Evolutionary conservation across 2,888 invertebrate genomes (phyloP), one percentile per base, ranked within the genome.

Genomic region (Cantharis rufa): DNA sequence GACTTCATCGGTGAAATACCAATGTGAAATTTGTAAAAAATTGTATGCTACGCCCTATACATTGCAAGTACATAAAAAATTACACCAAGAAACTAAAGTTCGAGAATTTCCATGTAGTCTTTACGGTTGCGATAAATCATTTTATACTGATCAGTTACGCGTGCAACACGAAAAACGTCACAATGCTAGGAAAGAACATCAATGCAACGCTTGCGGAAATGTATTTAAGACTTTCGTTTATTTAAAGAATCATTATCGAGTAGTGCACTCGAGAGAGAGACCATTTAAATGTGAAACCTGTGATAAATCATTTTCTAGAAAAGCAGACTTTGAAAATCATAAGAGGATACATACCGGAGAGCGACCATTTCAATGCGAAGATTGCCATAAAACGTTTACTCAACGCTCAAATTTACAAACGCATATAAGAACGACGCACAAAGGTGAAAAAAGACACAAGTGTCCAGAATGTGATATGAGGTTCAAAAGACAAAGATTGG

Each of bases 11-110:
- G n/a, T n/a, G n/a, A n/a, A n/a, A n/a, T n/a, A 13, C 13, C 32
- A 32, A 32, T 32, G 32, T 13, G 13, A 13, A 32, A 13, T 1
- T 32, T 32, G 32, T 32, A 13, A 5, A 0, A n/a, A 32, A 13
- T n/a, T 4, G 1, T 13, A n/a, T 5, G 13, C 1, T 5, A 3
- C 5, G 1, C 4, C 1, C 1, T 0, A 3, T n/a, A 5, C 32
- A n/a, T 13, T 32, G 4, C 4, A 13, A 5, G 5, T 0, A 13
- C 32, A 32, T 32, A 0, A 32, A 32, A 5, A 32, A 5, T 5
- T 13, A 13, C 32, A 32, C 13, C 3, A 1, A 4, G 0, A 32
- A 13, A 32, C 3, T 32, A 13, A 1, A 13, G n/a, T 5, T 0
- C 1, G 4, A 1, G n/a, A 1, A 5, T 32, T 32, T 32, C 0